Base-by-base conservation (phyloP, 2,888 invertebrate genomes). In the Thereva unica region DNA sequence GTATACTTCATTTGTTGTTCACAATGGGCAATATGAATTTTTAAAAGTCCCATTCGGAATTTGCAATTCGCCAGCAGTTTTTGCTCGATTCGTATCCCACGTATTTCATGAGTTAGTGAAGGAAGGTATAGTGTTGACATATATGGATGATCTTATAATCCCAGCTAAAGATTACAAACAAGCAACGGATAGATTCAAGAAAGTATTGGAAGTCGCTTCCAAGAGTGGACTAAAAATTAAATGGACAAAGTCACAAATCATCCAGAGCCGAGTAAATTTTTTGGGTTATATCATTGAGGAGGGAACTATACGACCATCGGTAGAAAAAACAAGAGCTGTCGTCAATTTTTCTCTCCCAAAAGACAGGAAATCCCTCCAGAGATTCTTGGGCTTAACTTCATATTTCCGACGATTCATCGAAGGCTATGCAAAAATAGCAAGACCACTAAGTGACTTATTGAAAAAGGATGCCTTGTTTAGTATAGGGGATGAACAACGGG, bases 1-100 rank as follows among this genome's bases (percentile, higher is more conserved):
- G 41, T 70, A 66, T 50, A 67, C 67, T 7, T 57, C 68, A 6
- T 69, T 69, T 41, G 47, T 69, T 9, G 65, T 67, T 4, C 69
- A 69, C 49, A 49, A 63, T 4, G 68, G 68, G 5, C 23, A 69
- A 34, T 72, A 40, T 9, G 68, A 81, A 69, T 80, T 79, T 68
- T 44, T 74, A 6, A 74, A 70, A 69, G 73, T 73, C 54, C 78
- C 78, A 0, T 81, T 80, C 72, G 79, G 78, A 5, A 54, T 78
- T 5, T 76, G 75, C 47, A 77, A 76, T 35, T 73, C 72, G 4
- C 79, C 79, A 9, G 70, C 74, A 8, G 72, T 75, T 37, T 78
- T 79, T 56, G 76, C 72, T 23, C 55, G 77, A 35, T 35, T 49
- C 8, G 12, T 67, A 5, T 45, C 49, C 5, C 23, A 7, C 3